Base-by-base conservation (phyloP, 2,113 vertebrate species). In the Lepus timidus region DNA sequence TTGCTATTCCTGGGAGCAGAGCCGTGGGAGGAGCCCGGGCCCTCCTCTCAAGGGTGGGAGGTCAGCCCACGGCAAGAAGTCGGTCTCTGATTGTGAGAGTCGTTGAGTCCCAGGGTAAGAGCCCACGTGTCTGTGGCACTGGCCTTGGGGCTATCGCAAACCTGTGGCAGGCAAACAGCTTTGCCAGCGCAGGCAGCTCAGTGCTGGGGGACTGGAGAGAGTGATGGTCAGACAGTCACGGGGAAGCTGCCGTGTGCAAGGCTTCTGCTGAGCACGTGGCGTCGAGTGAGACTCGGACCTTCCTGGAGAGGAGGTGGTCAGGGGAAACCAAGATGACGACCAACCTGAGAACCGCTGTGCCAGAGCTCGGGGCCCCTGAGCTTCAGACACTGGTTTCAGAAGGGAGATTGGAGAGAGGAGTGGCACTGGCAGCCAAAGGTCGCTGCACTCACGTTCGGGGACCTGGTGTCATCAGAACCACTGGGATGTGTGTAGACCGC, bases 181-280 rank as follows among this genome's bases (percentile, higher is more conserved):
- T 25, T 65, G 62, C 82, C 76, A 79, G 31, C 61, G 16, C 61
- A 85, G 73, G 33, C 16, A 1, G 33, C 75, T 71, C 75, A 17
- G 62, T 81, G 25, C 61, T 11, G 0, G 85, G 68, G 51, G 44
- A 79, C 44, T 29, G 61, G n/a, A 89, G 58, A 64, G 67, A 83
- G 83, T 71, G 58, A 67, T 94, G 49, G 25, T 86, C 55, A 90
- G 4, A 86, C 16, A 73, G 76, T 51, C 94, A 71, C 9, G 73
- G 33, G 29, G 19, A 31, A 8, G 62, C 64, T 16, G 49, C 36
- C 14, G 0, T 49, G 65, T 33, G 51, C 71, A n/a, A 52, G 39
- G 74, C 68, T 85, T 62, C 73, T 82, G 44, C 74, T 25, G 25
- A 80, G 44, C 51, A 75, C 61, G 64, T 29, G 2, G 1, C 62